Base-by-base conservation (phyloP, 2,888 invertebrate species). In the Chrysolina oricalcia region DNA sequence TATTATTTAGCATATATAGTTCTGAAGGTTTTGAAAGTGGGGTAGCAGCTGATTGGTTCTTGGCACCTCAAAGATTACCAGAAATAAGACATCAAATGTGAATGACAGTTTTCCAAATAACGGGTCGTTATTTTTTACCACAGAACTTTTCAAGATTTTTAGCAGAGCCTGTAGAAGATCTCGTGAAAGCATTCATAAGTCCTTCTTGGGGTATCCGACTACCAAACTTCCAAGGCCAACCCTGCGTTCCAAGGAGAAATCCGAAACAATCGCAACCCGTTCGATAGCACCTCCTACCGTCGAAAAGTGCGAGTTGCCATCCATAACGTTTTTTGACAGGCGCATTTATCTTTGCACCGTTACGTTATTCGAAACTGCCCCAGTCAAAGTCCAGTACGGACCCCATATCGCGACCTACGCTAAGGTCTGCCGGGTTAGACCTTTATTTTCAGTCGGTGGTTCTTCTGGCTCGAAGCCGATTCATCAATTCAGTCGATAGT, bases 351-450 rank as follows among this genome's bases (percentile, higher is more conserved):
- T 27, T 21, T 35, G 68, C 68, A 68, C 68, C 53, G 68, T 68
- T 68, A 68, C 68, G 53, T 68, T 53, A 68, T 53, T 68, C 68
- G 13, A 68, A 68, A 53, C 50, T 19, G 68, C 40, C 68, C 48
- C 46, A 15, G 68, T 19, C 5, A 10, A 15, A 15, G 68, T 19
- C 5, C 43, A 15, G 43, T 15, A 43, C 41, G 68, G 68, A 68
- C 53, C 68, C 53, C 68, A 68, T 68, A 68, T 40, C 53, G 68
- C 68, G 68, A 68, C 68, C 68, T 68, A 68, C 53, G 53, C 53
- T 68, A 68, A 27, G 68, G 68, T 53, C 35, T 35, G 17, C n/a
- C 53, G 68, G 68, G 53, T 68, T 68, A 40, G 19, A 53, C 50
- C 53, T 68, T 53, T 40, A 67, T 50, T 53, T 68, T 40, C 68